Evolutionary conservation across 2,888 invertebrate species (phyloP).

Genomic region (Macrosiphum euphorbiae): DNA sequence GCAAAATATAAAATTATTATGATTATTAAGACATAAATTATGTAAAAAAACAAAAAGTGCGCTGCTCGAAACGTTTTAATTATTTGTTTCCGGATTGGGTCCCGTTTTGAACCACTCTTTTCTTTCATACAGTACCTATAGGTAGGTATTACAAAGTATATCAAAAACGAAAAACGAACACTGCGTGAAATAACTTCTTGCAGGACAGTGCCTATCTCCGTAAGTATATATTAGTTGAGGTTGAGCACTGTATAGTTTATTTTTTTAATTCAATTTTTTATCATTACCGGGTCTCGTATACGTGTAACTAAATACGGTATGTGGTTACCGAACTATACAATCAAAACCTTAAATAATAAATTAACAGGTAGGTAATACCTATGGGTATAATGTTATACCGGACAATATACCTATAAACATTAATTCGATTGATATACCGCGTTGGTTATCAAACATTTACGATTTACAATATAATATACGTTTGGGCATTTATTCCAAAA

Average conservation of each 20-base stretch:
- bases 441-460: too few relatives aligned
- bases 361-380: background rate
- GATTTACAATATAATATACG: background rate
- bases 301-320: background rate
- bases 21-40: constrained; percentile 65
- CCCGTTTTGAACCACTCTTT: constrained; percentile 51
- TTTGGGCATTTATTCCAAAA: too few relatives aligned
- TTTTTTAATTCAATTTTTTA: constrained; percentile 12
- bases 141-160: constrained; percentile 29
- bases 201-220: background rate
- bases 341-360: background rate
- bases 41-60: constrained; percentile 49
- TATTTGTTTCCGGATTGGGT: constrained; percentile 62
- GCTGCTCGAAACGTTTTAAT: constrained; percentile 62
- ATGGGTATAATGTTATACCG: too few relatives aligned
- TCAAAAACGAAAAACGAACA: constrained; percentile 41
- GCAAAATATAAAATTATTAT: constrained; percentile 59
- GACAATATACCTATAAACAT: background rate
- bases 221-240: background rate
- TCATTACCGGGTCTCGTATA: background rate
- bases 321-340: background rate
- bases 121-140: background rate
- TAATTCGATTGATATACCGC: background rate
- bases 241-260: background rate
- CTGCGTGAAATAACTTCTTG: constrained; percentile 51